A percentile compares a stretch with the other conserved stretches of the same genome.
Evolutionary conservation across 2,113 vertebrate genomes (phyloP).

Genomic region (Melozone crissalis): DNA sequence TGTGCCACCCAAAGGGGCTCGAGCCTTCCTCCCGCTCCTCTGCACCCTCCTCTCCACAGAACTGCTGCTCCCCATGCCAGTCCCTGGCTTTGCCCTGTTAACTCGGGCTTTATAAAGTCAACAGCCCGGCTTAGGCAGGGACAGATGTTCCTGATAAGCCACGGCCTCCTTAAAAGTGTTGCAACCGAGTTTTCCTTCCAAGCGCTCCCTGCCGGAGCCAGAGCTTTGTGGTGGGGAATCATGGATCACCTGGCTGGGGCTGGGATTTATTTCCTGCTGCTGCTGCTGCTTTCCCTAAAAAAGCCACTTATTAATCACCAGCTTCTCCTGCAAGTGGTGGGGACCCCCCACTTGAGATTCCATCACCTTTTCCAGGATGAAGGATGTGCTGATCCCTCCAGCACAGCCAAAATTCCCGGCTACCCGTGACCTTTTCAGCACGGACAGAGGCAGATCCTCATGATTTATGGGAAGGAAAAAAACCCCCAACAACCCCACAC

Average conservation of each 20-base stretch:
- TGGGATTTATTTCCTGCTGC: neutral
- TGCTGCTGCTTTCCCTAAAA: neutral
- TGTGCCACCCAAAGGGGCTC: neutral
- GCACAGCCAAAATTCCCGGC: neutral
- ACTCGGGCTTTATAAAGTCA: neutral
- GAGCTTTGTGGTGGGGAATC: neutral
- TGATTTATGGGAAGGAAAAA: neutral
- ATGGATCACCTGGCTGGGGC: neutral
- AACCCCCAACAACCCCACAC: neutral
- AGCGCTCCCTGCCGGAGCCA: neutral
- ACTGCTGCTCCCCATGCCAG: fast-evolving
- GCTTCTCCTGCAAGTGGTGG: neutral
- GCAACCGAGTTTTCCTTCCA: neutral
- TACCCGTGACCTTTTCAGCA: neutral
- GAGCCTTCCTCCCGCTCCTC: neutral
- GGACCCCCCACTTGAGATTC: neutral
- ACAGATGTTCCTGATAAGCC: neutral
- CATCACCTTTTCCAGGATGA: neutral
- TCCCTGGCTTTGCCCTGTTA: neutral
- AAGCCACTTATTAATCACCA: neutral
- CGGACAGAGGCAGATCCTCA: neutral
- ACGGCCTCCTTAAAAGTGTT: neutral
- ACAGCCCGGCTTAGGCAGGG: fast-evolving
- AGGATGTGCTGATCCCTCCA: neutral
- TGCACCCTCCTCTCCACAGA: neutral